These are phyloP conservation scores for Bicyclus anynana DNA, from an alignment of 1,140 invertebrate genomes.

Conservation along the genomic window DNA sequence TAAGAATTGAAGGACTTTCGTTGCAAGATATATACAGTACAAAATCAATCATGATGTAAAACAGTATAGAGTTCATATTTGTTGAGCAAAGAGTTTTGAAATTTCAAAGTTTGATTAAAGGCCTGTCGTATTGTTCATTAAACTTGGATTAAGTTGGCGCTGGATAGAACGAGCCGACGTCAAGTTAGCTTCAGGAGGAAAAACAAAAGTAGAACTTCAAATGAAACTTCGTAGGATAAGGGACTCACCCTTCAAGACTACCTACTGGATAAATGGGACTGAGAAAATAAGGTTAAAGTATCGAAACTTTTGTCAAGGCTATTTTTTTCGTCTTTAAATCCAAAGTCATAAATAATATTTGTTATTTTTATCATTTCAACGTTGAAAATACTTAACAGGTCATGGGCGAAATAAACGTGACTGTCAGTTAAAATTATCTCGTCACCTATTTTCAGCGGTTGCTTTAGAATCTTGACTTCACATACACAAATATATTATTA, in stretches of 20 bases:
- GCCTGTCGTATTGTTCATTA: constrained; percentile 78
- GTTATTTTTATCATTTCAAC: background rate
- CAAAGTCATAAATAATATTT: background rate
- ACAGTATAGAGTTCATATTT: constrained; percentile 31
- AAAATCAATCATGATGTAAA: constrained; percentile 31
- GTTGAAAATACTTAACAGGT: constrained; percentile 1
- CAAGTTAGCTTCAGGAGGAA: constrained; percentile 59
- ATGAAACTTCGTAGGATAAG: constrained; percentile 15
- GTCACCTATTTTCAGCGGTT: constrained; percentile 2
- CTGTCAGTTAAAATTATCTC: constrained; percentile 1
- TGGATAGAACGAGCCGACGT: constrained; percentile 65
- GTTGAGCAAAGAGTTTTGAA: constrained; percentile 34
- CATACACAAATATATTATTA: no score
- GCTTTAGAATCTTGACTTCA: background rate
- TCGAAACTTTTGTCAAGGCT: background rate
- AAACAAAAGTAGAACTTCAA: constrained; percentile 24
- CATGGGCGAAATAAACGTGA: background rate
- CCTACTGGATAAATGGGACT: constrained; percentile 1
- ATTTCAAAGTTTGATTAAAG: constrained; percentile 78
- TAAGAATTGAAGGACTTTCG: constrained; percentile 29
- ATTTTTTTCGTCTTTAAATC: background rate
- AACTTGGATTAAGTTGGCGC: constrained; percentile 77
- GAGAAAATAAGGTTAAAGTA: constrained; percentile 3
- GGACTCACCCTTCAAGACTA: background rate
- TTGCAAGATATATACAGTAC: constrained; percentile 3